These are phyloP conservation scores for Apis cerana DNA, from an alignment of 1,140 invertebrate species.

Conservation along the genomic window DNA sequence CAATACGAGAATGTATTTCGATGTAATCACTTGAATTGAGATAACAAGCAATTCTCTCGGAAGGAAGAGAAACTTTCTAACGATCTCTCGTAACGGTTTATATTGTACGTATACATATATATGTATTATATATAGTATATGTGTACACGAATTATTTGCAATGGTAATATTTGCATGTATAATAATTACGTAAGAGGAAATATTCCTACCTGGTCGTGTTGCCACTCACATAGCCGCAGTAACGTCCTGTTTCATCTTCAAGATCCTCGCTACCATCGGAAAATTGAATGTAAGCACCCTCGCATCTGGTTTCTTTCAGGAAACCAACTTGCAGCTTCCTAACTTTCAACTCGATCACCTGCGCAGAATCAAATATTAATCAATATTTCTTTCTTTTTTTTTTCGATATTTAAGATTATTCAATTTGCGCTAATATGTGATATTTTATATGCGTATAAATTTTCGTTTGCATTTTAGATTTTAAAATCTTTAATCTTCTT, in stretches of 20 bases:
- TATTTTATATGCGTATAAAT: no score
- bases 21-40: no score
- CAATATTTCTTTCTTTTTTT: background rate
- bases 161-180: background rate
- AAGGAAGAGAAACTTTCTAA: background rate
- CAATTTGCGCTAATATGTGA: no score
- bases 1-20: background rate
- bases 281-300: slow-evolving; percentile 73
- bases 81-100: background rate
- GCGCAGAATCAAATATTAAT: background rate
- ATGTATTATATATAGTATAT: background rate
- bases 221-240: slow-evolving; percentile 73
- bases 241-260: slow-evolving; percentile 70
- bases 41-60: background rate
- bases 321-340: slow-evolving; percentile 73
- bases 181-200: background rate
- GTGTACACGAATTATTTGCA: background rate
- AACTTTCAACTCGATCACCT: slow-evolving; percentile 73
- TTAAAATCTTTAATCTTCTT: no score
- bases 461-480: no score
- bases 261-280: slow-evolving; percentile 68
- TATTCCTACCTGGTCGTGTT: slow-evolving; percentile 71
- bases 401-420: background rate
- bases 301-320: slow-evolving; percentile 71
- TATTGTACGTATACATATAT: background rate